A percentile compares a stretch with the other conserved stretches of the same genome.
These are phyloP conservation scores for Vombatus ursinus DNA, from an alignment of 2,113 vertebrate species.

Conservation along the genomic window DNA sequence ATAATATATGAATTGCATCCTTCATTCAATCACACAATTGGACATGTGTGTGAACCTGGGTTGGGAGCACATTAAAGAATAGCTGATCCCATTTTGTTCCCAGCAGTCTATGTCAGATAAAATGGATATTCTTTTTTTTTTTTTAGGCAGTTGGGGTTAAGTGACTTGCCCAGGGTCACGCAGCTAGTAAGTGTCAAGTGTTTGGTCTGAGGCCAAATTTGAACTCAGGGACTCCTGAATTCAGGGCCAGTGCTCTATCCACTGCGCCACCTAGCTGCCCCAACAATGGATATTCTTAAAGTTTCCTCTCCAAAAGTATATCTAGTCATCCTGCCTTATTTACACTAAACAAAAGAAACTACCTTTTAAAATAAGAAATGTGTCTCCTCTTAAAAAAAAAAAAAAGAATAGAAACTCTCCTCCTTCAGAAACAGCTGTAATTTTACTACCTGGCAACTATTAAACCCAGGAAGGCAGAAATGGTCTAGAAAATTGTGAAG, in stretches of 20 bases:
- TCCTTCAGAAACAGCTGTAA: background rate
- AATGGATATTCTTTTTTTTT: background rate
- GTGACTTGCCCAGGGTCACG: too few species aligned
- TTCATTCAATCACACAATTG: background rate
- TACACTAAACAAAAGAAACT: background rate
- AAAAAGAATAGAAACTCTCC: background rate
- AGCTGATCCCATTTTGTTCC: background rate
- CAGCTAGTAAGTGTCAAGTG: too few species aligned
- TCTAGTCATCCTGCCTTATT: background rate
- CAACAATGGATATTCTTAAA: background rate
- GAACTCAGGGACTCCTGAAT: too few species aligned
- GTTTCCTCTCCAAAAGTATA: background rate
- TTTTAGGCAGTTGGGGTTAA: too few species aligned
- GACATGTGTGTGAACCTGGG: background rate
- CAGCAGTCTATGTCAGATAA: background rate
- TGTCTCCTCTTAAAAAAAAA: background rate
- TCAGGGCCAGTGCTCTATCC: too few species aligned
- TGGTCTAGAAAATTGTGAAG: background rate
- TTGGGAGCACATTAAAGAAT: background rate
- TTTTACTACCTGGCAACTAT: background rate
- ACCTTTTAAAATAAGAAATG: background rate
- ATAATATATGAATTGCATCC: background rate
- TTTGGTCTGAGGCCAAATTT: too few species aligned
- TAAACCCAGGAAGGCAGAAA: background rate
- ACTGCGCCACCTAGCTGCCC: too few species aligned